Evolutionary conservation across 2,113 vertebrate genomes (phyloP), one percentile per base, ranked within the genome.

Genomic region (Oreochromis aureus): DNA sequence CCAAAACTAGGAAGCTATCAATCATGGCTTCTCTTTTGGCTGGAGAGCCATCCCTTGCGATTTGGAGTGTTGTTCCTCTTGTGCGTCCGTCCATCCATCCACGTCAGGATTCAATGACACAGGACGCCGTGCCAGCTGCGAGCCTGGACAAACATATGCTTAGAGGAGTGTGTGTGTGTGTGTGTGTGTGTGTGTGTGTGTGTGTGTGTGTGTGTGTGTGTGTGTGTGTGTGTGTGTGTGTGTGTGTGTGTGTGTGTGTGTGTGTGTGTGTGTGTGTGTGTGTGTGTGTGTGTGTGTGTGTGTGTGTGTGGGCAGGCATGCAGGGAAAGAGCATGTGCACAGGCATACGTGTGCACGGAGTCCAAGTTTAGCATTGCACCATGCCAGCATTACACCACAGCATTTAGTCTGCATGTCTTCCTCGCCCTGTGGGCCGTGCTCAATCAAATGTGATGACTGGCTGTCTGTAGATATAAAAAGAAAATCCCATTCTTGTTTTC

Each of bases 371-470:
- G 90, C 79, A 82, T 81, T 10, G 2, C 78, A 7, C 84, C 76
- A 71, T 90, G 89, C 89, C 92, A 94, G 73, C 27, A 54, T 87
- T 59, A 71, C 85, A 87, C 85, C 91, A 66, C 91, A 91, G 87
- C 85, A 89, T 93, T 94, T 91, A 87, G 89, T 91, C 89, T 86
- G 44, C 82, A 54, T 87, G 86, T 89, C 87, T 88, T 82, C 41
- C 76, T 86, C 86, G 66, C 88, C 79, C 89, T 87, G 87, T 92
- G 91, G 86, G 85, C 90, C 54, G 18, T 82, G 69, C 84, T 93
- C 89, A 92, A 82, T 93, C 92, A 93, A 73, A 84, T 80, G 88
- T 91, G 90, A 93, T 91, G 85, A 93, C 86, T 89, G 73, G 87
- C 87, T 92, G 92, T 93, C 90, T 89, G 63, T 34, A 78, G 53